Conservation (phyloP, 2,797 vertebrate species). For the Zenarchopterus dispar region DNA sequence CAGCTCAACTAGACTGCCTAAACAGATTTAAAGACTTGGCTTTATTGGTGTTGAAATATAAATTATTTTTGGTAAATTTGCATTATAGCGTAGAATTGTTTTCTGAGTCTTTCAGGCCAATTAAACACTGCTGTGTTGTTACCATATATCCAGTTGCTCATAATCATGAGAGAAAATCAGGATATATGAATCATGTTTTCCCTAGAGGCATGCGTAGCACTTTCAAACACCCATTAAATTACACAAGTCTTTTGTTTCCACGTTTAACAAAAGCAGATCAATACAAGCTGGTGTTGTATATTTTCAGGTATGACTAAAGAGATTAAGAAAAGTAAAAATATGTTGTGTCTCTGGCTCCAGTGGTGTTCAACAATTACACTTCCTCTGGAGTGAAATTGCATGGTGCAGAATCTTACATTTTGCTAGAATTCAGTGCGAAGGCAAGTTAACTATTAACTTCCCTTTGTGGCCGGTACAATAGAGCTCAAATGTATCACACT, state of each 20-base stretch:
- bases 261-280: conserved; percentile 42
- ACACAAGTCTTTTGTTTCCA: conserved; percentile 19
- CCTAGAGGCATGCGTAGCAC: background rate
- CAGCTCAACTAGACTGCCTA: too few species aligned
- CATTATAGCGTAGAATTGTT: too few species aligned
- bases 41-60: too few species aligned
- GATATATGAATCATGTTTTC: background rate
- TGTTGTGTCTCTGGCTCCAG: conserved; percentile 20
- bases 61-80: too few species aligned
- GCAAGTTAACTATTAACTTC: conserved; percentile 53
- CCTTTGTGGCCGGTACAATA: conserved; percentile 56
- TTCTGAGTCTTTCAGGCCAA: too few species aligned
- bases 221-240: conserved; percentile 29
- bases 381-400: conserved; percentile 43
- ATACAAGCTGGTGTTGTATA: conserved; percentile 26
- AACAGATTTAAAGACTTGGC: too few species aligned
- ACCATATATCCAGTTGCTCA: too few species aligned
- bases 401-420: conserved; percentile 26
- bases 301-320: conserved; percentile 26
- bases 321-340: conserved; percentile 12
- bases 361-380: conserved; percentile 31
- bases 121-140: too few species aligned
- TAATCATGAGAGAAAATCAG: background rate
- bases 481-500: conserved; percentile 51
- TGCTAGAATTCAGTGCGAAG: conserved; percentile 4